Base-by-base conservation (phyloP, 2,888 invertebrate species). In the Xanthorhoe designata region DNA sequence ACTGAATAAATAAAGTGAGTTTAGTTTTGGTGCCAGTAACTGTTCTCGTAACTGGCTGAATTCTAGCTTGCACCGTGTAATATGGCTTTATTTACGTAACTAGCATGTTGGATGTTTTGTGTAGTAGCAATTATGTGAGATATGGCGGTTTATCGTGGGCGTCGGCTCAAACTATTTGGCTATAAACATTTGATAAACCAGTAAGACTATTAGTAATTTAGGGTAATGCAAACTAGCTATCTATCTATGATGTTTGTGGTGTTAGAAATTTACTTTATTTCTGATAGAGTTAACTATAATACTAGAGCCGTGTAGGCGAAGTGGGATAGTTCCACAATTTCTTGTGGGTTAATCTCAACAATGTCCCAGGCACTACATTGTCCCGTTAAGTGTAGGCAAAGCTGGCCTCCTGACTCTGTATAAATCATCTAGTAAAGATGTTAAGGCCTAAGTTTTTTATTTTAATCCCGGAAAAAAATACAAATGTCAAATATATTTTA, bases 171-270 rank as follows among this genome's bases (percentile, higher is more conserved):
- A 51, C n/a, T 50, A 62, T 35, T 62, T 29, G 42, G 56, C 51
- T 42, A 51, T 62, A 56, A 62, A 51, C 62, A 24, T 56, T 62
- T 56, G 56, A 62, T 62, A 62, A 56, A 42, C 13, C 13, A 13
- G 38, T 42, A 42, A 42, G 13, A 42, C 38, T 42, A 42, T 42
- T 42, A 42, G 38, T 42, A 42, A 13, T 42, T 42, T 42, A 42
- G 38, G 38, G 38, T 13, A 13, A 42, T 42, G 38, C 9, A 35
- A 35, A 35, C 35, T 8, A 35, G 9, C 35, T 35, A 35, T 35
- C 35, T 42, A 13, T 42, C 24, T 24, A 24, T 24, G 24, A 24
- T 32, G 7, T 32, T 32, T 32, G 32, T 32, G 13, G 13, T 13
- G 38, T 13, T 13, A 2, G 10, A 13, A 13, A 13, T 13, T 2